These are phyloP conservation scores for Ataeniobius toweri DNA, from an alignment of 2,797 vertebrate genomes.

Conservation along the genomic window DNA sequence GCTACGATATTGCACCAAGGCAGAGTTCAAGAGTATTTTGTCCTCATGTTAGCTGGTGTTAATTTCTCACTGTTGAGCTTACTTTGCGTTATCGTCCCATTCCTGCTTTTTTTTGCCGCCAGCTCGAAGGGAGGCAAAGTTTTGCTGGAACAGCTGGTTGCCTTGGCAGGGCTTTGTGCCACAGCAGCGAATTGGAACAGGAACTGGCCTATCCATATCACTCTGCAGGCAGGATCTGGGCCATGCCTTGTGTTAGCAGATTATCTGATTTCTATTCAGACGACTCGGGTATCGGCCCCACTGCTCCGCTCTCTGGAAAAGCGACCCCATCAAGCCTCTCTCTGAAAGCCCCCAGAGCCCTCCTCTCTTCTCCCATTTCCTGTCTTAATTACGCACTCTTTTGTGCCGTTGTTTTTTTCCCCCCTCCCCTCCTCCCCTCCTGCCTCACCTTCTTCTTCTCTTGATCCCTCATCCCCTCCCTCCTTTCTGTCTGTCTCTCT, in stretches of 20 bases:
- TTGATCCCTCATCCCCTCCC: conserved; percentile 58
- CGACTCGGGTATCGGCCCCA: conserved; percentile 74
- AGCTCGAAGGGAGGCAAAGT: conserved; percentile 55
- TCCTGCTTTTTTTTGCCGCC: conserved; percentile 33
- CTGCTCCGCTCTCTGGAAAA: conserved; percentile 72
- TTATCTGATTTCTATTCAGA: conserved; percentile 81
- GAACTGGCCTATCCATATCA: conserved; percentile 77
- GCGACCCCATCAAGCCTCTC: conserved; percentile 71
- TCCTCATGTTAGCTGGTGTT: conserved; percentile 29
- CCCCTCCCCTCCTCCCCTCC: conserved; percentile 25
- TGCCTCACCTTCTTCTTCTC: conserved; percentile 46
- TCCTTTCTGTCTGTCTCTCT: conserved; percentile 61
- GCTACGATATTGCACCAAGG: conserved; percentile 5
- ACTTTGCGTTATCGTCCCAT: conserved; percentile 45
- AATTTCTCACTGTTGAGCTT: conserved; percentile 27
- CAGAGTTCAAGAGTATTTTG: conserved; percentile 27
- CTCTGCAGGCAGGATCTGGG: conserved; percentile 77
- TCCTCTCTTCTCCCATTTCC: conserved; percentile 77
- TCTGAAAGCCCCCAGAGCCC: conserved; percentile 77
- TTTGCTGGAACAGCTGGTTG: conserved; percentile 73
- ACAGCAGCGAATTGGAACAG: conserved; percentile 73
- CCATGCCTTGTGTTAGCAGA: conserved; percentile 81
- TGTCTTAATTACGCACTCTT: conserved; percentile 79
- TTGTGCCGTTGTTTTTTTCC: conserved; percentile 63
- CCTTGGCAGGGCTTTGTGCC: conserved; percentile 71